Conservation (phyloP, 2,113 vertebrate species). For the pig (Sus scrofa) region T2T-Sscrofa CM000826.6:96362501-96363000, state of each 20-base stretch:
- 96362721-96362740: slow-evolving; percentile 69
- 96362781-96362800: slow-evolving; percentile 40
- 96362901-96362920: background rate
- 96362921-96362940: background rate
- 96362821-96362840: background rate
- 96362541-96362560: background rate
- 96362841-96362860: background rate
- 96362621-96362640: slow-evolving; percentile 72
- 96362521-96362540: background rate
- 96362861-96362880: background rate
- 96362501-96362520: background rate
- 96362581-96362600: slow-evolving; percentile 18
- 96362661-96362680: background rate
- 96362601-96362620: slow-evolving; percentile 72
- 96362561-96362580: background rate
- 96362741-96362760: slow-evolving; percentile 73
- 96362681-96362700: slow-evolving; percentile 77
- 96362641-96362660: slow-evolving; percentile 71
- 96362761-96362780: slow-evolving; percentile 75
- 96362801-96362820: background rate
- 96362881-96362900: too few relatives aligned
- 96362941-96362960: background rate
- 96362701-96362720: slow-evolving; percentile 72
- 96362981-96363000: background rate
- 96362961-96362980: background rate